Evolutionary conservation across 2,113 vertebrate genomes (phyloP), one percentile per base, ranked within the genome.

Genomic region (Nothoprocta pentlandii): DNA sequence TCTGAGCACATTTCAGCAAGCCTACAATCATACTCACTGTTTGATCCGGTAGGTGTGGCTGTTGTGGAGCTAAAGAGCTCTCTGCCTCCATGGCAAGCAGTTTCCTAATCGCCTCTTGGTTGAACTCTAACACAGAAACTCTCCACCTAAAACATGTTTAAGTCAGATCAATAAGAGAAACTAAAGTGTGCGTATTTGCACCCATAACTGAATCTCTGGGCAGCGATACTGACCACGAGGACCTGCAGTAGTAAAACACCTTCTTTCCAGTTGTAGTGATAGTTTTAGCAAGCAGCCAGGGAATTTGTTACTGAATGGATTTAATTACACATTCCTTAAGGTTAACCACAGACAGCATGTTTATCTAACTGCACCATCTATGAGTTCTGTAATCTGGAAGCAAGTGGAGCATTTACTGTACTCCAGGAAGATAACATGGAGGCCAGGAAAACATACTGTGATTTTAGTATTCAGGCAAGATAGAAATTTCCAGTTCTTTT

Each of bases 311-410:
- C 16, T 36, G 17, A 6, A 66, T 56, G 12, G 16, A 82, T 89
- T 95, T 92, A 85, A 87, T 86, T 90, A 71, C 6, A 3, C n/a
- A 59, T 84, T 92, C 68, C 36, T 82, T 42, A 73, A 73, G 17
- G 6, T 58, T 76, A 80, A 77, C 32, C 61, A 70, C 12, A 87
- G 6, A 87, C 11, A 62, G 16, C 15, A 9, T 64, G 19, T 89
- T 94, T 83, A 64, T 61, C 58, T 79, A 76, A 76, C 11, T 47
- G 30, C 49, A 26, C 1, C 3, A 8, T 68, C 59, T 89, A 89
- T n/a, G 56, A 88, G 3, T 32, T 58, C 32, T 83, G 21, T 75
- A 78, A 56, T 74, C 9, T 92, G 39, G 75, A 62, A 93, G 9
- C 23, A 90, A 94, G 94, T 34, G 44, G 14, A 66, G 11, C 25